Evolutionary conservation across 2,797 vertebrate genomes (phyloP).

Genomic region (Gadopsis marmoratus): DNA sequence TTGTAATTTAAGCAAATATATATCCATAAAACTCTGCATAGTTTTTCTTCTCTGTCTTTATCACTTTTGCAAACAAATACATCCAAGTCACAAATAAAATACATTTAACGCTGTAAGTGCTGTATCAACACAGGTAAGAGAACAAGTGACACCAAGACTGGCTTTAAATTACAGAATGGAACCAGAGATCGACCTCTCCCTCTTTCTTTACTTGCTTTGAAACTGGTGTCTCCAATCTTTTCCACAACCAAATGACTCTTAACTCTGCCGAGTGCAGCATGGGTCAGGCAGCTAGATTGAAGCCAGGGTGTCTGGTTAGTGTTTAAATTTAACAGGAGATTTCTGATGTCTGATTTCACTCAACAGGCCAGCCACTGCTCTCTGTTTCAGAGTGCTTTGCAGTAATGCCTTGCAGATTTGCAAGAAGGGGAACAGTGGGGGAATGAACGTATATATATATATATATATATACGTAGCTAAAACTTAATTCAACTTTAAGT

Average conservation of each 20-base stretch:
- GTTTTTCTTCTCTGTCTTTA: neutral
- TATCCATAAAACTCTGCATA: neutral
- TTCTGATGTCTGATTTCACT: constrained; percentile 82
- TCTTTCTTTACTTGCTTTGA: constrained; percentile 61
- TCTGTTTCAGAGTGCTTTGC: constrained; percentile 49
- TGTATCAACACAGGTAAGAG: constrained; percentile 11
- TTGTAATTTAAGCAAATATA: neutral
- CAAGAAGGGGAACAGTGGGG: constrained; percentile 33
- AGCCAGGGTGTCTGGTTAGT: constrained; percentile 82
- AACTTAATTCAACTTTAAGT: neutral
- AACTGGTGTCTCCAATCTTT: constrained; percentile 64
- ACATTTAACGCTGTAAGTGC: neutral
- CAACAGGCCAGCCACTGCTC: constrained; percentile 55
- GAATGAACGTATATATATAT: neutral
- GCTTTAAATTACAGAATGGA: constrained; percentile 58
- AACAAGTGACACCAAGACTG: constrained; percentile 26
- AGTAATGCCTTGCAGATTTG: constrained; percentile 70
- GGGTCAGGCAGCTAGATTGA: constrained; percentile 80
- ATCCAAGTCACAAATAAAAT: neutral
- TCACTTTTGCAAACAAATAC: neutral
- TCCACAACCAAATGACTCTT: constrained; percentile 73
- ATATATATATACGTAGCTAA: too few relatives aligned
- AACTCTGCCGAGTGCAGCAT: constrained; percentile 76
- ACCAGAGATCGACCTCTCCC: constrained; percentile 53
- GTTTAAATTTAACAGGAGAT: constrained; percentile 77